These are phyloP conservation scores for Notiomystis cincta DNA, from an alignment of 2,113 vertebrate genomes.

Conservation along the genomic window DNA sequence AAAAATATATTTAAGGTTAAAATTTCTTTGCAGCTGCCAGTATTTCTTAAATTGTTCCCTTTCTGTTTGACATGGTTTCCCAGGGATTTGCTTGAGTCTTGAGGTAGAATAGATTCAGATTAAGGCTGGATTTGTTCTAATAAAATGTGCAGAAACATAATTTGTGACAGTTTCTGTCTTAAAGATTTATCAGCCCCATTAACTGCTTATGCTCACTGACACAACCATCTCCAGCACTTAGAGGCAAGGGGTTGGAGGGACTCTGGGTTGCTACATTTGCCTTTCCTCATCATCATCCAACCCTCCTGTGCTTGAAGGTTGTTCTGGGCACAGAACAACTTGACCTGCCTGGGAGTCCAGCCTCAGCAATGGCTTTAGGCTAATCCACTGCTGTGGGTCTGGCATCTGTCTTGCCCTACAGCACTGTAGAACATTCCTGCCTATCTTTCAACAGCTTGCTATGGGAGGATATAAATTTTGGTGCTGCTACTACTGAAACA, in stretches of 20 bases:
- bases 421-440: neutral
- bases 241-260: neutral
- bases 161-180: conserved; percentile 55
- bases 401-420: neutral
- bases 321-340: neutral
- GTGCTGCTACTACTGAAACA: neutral
- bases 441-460: neutral
- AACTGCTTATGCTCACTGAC: conserved; percentile 36
- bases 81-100: neutral
- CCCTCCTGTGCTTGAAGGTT: neutral
- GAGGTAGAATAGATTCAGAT: conserved; percentile 28
- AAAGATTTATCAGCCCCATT: conserved; percentile 44
- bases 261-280: neutral
- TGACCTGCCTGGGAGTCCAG: neutral
- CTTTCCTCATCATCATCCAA: neutral
- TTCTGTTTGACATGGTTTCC: neutral
- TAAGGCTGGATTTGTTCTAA: conserved; percentile 19
- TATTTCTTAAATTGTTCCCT: neutral
- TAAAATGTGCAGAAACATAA: conserved; percentile 42
- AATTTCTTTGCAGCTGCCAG: neutral
- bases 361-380: neutral
- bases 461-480: neutral
- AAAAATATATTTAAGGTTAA: neutral
- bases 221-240: neutral
- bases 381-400: neutral